Evolutionary conservation across 2,113 vertebrate genomes (phyloP).

Genomic region (Pseudorasbora parva): DNA sequence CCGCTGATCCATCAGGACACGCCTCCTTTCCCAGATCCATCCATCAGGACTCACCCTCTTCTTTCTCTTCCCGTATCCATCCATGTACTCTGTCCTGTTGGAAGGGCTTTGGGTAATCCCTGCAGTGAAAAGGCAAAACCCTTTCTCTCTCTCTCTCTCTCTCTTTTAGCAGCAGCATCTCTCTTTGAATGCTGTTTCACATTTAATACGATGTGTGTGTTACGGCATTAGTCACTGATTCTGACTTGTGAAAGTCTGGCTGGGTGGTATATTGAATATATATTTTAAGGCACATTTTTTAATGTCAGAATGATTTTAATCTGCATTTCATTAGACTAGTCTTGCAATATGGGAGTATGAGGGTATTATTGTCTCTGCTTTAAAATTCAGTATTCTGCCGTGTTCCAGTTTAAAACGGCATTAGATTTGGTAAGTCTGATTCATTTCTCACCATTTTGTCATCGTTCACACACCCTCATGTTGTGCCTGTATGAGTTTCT

Average conservation of each 20-base stretch:
- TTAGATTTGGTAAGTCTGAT: not conserved
- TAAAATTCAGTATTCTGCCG: no score
- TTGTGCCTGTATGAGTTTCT: no score
- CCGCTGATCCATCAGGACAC: constrained; percentile 1
- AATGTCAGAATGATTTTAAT: not conserved
- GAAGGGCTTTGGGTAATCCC: constrained; percentile 36
- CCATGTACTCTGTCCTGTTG: not conserved
- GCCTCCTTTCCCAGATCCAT: not conserved
- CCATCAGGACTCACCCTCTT: not conserved
- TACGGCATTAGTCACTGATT: not conserved
- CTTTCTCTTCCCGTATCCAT: not conserved
- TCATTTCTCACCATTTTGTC: not conserved
- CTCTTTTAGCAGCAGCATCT: not conserved
- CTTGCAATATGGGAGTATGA: not conserved
- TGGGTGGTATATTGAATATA: not conserved
- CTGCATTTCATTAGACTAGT: not conserved
- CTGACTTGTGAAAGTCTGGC: not conserved
- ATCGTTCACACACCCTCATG: no score
- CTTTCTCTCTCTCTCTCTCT: not conserved
- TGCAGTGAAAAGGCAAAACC: constrained; percentile 12
- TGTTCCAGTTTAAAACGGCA: not conserved
- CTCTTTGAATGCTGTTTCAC: not conserved
- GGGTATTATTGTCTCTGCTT: no score
- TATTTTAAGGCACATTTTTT: not conserved
- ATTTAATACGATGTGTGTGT: not conserved